Conservation (phyloP, 2,888 invertebrate species). For the Unio pictorum region DNA sequence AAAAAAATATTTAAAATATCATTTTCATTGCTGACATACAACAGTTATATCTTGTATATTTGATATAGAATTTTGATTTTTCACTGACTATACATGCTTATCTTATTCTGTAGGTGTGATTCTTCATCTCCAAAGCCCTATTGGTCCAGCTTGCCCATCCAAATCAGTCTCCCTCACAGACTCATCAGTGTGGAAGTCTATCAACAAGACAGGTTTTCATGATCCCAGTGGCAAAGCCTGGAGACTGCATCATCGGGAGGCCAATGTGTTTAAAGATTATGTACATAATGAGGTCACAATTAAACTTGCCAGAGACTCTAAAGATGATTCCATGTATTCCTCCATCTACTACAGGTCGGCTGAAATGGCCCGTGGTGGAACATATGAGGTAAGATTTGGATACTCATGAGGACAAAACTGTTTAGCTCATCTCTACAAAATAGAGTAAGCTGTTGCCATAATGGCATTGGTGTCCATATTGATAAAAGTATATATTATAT, state of each 20-base stretch:
- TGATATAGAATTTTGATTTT: too few relatives aligned
- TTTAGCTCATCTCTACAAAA: too few relatives aligned
- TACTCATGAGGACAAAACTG: too few relatives aligned
- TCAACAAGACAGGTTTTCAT: background rate
- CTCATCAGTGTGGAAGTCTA: too few relatives aligned
- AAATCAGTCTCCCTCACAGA: constrained; percentile 4
- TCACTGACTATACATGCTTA: too few relatives aligned
- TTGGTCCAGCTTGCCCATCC: constrained; percentile 16
- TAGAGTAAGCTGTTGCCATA: too few relatives aligned
- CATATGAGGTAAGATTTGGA: constrained; percentile 25
- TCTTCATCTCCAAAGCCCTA: constrained; percentile 15
- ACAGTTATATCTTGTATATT: too few relatives aligned
- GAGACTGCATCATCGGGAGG: constrained; percentile 22
- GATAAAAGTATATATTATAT: too few relatives aligned
- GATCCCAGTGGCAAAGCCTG: constrained; percentile 35
- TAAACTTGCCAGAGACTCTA: constrained; percentile 31
- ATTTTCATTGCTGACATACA: too few relatives aligned
- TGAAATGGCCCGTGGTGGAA: constrained; percentile 32
- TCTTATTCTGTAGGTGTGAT: constrained; percentile 10
- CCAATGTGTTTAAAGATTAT: constrained; percentile 20
- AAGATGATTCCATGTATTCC: constrained; percentile 20
- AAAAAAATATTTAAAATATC: too few relatives aligned
- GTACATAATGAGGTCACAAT: constrained; percentile 22
- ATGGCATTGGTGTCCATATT: too few relatives aligned
- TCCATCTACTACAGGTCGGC: constrained; percentile 31